phyloP scores from a whole-genome alignment of 2,113 vertebrate genomes.

The Myotis lucifugus region DNA sequence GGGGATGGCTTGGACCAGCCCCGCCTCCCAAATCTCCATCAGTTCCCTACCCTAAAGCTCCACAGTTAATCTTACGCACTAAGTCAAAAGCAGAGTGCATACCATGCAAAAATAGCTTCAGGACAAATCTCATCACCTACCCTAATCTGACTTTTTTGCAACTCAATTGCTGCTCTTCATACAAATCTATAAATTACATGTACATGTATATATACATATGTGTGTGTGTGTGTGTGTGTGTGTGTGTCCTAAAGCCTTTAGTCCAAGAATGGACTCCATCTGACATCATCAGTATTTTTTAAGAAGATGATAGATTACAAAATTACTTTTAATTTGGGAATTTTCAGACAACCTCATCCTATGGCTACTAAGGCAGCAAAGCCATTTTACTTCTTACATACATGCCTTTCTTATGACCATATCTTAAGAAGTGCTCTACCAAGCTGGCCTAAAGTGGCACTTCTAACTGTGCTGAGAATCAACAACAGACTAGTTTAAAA shows the following conservation, averaged over 20 bases:
- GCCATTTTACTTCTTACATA: not conserved
- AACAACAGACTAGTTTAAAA: not conserved
- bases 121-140: not conserved
- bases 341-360: not conserved
- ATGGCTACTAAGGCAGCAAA: not conserved
- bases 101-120: not conserved
- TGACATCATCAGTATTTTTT: not conserved
- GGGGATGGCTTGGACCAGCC: not conserved
- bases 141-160: not conserved
- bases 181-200: not conserved
- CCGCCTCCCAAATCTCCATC: not conserved
- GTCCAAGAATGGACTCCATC: not conserved
- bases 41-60: not conserved
- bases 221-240: not conserved
- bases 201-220: not conserved
- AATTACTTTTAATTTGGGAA: constrained; percentile 29
- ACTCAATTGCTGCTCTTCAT: not conserved
- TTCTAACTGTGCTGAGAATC: not conserved
- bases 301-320: not conserved
- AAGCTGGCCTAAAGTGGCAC: not conserved
- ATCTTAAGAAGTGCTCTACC: not conserved
- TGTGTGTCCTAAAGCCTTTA: not conserved
- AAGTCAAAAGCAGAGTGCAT: constrained; percentile 1
- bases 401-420: not conserved
- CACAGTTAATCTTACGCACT: not conserved